Evolutionary conservation across 2,113 vertebrate genomes (phyloP).

Genomic region (Cisticola juncidis): DNA sequence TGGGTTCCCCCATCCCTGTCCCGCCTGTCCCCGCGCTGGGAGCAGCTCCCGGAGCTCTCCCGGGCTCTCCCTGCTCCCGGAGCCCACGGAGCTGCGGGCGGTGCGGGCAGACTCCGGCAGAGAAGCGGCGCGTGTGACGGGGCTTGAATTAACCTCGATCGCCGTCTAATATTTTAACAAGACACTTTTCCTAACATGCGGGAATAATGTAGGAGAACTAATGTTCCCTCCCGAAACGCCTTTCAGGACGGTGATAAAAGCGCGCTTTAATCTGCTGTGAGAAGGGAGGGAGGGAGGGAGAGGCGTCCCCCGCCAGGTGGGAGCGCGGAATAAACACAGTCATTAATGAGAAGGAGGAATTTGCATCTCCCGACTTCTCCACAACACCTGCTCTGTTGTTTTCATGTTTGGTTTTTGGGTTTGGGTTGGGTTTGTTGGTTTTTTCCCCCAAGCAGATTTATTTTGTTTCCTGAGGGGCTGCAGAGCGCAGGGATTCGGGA

Average conservation of each 20-base stretch:
- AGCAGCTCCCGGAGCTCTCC: background rate
- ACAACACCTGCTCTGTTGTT: background rate
- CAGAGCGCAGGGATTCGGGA: background rate
- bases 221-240: slow-evolving; percentile 32
- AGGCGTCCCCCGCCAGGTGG: background rate
- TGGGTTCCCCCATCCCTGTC: accelerated
- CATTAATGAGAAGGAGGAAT: background rate
- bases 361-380: slow-evolving; percentile 7
- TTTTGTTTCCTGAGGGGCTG: background rate
- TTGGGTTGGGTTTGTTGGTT: background rate
- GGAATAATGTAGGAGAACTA: slow-evolving; percentile 52
- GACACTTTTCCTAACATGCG: slow-evolving; percentile 25
- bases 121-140: background rate
- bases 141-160: slow-evolving; percentile 21
- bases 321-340: background rate
- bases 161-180: slow-evolving; percentile 49
- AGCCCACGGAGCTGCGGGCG: background rate
- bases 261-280: slow-evolving; percentile 28
- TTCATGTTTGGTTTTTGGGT: background rate
- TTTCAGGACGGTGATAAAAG: slow-evolving; percentile 20
- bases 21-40: accelerated
- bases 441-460: background rate
- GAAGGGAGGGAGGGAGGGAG: background rate
- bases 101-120: background rate
- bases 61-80: accelerated